A percentile compares a stretch with the other conserved stretches of the same genome.
Evolutionary conservation across 2,888 invertebrate species (phyloP).

Genomic region (Ochropleura plecta): DNA sequence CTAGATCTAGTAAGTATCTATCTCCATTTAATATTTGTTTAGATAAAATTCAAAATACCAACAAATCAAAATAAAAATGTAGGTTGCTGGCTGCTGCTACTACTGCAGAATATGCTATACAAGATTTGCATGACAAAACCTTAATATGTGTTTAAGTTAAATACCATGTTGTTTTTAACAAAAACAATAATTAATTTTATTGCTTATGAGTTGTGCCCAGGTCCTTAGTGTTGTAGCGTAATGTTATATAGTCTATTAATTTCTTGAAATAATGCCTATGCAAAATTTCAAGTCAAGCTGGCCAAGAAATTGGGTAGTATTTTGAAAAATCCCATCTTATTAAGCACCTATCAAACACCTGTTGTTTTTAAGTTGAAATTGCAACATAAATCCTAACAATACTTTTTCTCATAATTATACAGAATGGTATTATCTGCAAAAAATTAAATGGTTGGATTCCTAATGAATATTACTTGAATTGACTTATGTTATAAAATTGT

Average conservation of each 20-base stretch:
- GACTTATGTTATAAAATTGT: background rate
- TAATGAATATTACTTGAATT: background rate
- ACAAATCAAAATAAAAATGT: background rate
- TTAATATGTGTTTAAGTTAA: background rate
- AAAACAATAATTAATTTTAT: background rate
- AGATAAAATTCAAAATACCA: background rate
- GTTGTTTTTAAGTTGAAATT: no score
- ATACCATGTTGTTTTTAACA: background rate
- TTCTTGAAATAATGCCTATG: no score
- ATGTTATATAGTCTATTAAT: no score
- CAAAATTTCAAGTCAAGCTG: no score
- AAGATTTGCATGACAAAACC: background rate
- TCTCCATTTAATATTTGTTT: background rate
- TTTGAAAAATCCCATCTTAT: no score
- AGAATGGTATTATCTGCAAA: background rate
- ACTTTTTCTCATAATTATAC: background rate
- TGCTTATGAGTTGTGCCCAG: background rate
- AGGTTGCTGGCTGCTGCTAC: background rate
- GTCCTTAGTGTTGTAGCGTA: no score
- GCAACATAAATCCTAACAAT: background rate
- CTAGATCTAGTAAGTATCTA: slow-evolving; percentile 94
- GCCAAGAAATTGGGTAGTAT: no score
- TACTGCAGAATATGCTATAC: background rate
- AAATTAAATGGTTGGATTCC: background rate
- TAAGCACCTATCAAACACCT: background rate